Evolutionary conservation across 2,113 vertebrate genomes (phyloP).

Genomic region (Passer montanus): DNA sequence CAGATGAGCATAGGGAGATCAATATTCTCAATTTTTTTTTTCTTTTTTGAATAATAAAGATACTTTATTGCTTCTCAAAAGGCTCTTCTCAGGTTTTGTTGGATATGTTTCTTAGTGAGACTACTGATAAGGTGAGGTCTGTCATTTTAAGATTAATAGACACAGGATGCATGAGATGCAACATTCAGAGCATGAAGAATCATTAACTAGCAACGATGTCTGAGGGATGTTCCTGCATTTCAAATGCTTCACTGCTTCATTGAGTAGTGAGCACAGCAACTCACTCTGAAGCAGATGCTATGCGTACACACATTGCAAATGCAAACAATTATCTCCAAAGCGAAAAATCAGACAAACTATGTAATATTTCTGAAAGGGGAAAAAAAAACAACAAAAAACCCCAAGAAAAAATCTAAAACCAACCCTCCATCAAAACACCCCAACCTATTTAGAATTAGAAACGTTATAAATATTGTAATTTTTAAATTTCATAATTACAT

Average conservation of each 20-base stretch:
- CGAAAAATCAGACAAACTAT: neutral
- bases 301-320: conserved; percentile 10
- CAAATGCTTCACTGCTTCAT: conserved; percentile 69
- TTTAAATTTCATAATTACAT: neutral
- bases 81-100: neutral
- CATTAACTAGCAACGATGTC: conserved; percentile 55
- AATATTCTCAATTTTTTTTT: neutral
- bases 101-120: neutral
- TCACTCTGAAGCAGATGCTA: conserved; percentile 61
- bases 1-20: neutral
- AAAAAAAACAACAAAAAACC: neutral
- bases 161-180: conserved; percentile 50
- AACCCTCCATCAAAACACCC: fast-evolving
- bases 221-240: conserved; percentile 57
- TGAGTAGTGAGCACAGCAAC: conserved; percentile 67
- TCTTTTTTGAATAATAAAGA: neutral
- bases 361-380: neutral
- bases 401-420: neutral
- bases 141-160: conserved; percentile 72
- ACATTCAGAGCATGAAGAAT: conserved; percentile 70
- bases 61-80: neutral
- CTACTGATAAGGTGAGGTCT: neutral
- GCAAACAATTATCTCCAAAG: conserved; percentile 54
- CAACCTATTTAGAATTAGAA: neutral
- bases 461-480: neutral